These are phyloP conservation scores for Pollenia labialis DNA, from an alignment of 2,888 invertebrate species.

Conservation along the genomic window DNA sequence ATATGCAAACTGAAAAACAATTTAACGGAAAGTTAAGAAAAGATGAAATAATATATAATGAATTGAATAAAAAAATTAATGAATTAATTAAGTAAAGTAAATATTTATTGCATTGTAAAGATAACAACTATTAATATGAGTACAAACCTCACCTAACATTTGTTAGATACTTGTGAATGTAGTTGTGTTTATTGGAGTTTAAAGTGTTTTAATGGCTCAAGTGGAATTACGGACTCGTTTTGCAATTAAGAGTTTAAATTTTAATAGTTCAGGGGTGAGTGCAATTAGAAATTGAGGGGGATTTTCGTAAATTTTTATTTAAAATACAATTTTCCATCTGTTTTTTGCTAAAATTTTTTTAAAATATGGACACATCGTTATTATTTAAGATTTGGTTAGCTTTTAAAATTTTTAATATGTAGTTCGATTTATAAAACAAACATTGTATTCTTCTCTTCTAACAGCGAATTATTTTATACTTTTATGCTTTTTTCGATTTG, in stretches of 20 bases:
- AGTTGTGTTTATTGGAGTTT: background rate
- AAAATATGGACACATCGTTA: too few species aligned
- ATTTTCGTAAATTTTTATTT: background rate
- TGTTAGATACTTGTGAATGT: background rate
- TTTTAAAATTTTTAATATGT: too few species aligned
- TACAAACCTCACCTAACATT: slow-evolving; percentile 19
- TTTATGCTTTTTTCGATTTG: too few species aligned
- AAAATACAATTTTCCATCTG: too few species aligned
- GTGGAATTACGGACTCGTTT: background rate
- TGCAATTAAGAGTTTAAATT: slow-evolving; percentile 1
- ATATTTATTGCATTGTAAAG: slow-evolving; percentile 56
- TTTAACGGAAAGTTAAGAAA: background rate
- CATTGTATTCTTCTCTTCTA: too few species aligned
- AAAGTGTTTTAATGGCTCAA: background rate
- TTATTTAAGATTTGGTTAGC: too few species aligned
- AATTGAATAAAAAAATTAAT: slow-evolving; percentile 41
- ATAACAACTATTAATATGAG: slow-evolving; percentile 5
- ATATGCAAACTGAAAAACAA: slow-evolving; percentile 1
- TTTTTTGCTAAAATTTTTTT: too few species aligned
- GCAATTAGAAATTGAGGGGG: background rate
- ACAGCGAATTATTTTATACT: too few species aligned
- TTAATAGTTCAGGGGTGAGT: background rate
- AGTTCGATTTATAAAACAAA: too few species aligned
- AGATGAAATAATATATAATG: slow-evolving; percentile 37
- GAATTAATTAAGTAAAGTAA: slow-evolving; percentile 67